These are phyloP conservation scores for Epiblema foenella DNA, from an alignment of 2,888 invertebrate genomes.

Conservation along the genomic window DNA sequence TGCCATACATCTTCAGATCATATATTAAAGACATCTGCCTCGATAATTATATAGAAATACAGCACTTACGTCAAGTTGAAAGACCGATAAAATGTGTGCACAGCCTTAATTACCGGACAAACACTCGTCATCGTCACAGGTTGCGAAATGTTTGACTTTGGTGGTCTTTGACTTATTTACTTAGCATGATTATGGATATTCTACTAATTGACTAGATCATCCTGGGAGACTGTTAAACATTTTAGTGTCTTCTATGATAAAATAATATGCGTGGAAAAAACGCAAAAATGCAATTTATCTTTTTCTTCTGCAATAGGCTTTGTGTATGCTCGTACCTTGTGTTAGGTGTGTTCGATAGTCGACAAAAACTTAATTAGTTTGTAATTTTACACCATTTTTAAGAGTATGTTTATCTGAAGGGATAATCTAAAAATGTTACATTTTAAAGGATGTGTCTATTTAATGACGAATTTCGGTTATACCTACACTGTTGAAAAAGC, in stretches of 20 bases:
- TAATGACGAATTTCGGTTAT: no score
- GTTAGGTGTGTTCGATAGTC: no score
- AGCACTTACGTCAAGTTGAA: constrained; percentile 67
- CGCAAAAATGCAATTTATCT: background rate
- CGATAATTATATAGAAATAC: constrained; percentile 47
- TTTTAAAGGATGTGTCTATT: no score
- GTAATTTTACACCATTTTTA: no score
- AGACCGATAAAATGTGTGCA: constrained; percentile 73
- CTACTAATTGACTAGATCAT: background rate
- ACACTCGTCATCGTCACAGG: constrained; percentile 60
- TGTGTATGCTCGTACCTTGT: no score
- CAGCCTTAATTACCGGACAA: constrained; percentile 78
- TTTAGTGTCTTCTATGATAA: background rate
- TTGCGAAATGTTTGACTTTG: constrained; percentile 73
- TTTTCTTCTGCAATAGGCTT: background rate
- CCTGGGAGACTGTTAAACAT: background rate
- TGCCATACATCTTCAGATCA: background rate
- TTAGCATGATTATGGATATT: constrained; percentile 9
- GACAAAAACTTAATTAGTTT: no score
- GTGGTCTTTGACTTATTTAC: constrained; percentile 30
- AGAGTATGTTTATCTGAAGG: no score
- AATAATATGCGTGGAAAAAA: background rate
- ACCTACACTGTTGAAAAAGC: no score
- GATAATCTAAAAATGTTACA: no score
- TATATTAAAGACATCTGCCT: constrained; percentile 22